Conservation (phyloP, 2,797 vertebrate species). For the Darevskia mixta region DNA sequence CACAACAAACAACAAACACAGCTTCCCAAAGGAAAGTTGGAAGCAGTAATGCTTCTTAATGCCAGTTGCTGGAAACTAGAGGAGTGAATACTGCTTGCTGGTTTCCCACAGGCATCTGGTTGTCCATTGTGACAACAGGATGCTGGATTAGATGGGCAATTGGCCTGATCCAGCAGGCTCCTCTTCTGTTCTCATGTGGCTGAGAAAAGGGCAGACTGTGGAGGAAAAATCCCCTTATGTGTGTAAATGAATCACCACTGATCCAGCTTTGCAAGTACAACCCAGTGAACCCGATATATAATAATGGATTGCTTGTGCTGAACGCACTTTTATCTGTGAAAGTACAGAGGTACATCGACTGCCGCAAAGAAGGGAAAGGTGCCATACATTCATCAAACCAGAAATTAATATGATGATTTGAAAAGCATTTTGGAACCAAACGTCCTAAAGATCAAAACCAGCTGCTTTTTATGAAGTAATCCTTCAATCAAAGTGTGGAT, state of each 20-base stretch:
- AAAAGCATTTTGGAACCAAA: constrained; percentile 45
- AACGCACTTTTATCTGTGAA: constrained; percentile 38
- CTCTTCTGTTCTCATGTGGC: background rate
- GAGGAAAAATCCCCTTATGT: background rate
- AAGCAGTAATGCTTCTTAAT: too few relatives aligned
- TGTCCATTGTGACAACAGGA: too few relatives aligned
- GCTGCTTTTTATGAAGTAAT: constrained; percentile 52
- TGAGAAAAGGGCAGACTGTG: background rate
- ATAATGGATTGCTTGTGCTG: too few relatives aligned
- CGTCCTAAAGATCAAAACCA: constrained; percentile 46
- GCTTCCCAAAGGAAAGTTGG: too few relatives aligned
- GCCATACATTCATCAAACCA: constrained; percentile 45
- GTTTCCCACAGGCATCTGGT: too few relatives aligned
- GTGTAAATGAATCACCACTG: background rate
- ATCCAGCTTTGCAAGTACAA: background rate
- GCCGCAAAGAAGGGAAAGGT: constrained; percentile 34
- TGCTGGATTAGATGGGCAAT: too few relatives aligned
- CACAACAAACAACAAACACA: too few relatives aligned
- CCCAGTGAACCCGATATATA: background rate
- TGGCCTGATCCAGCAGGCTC: too few relatives aligned
- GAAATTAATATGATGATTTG: constrained; percentile 51
- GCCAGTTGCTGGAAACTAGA: too few relatives aligned
- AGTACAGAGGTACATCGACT: background rate
- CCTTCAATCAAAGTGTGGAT: constrained; percentile 35
- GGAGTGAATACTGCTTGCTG: too few relatives aligned